Conservation (phyloP, 2,888 invertebrate genomes). For the Hemithea aestivaria region DNA sequence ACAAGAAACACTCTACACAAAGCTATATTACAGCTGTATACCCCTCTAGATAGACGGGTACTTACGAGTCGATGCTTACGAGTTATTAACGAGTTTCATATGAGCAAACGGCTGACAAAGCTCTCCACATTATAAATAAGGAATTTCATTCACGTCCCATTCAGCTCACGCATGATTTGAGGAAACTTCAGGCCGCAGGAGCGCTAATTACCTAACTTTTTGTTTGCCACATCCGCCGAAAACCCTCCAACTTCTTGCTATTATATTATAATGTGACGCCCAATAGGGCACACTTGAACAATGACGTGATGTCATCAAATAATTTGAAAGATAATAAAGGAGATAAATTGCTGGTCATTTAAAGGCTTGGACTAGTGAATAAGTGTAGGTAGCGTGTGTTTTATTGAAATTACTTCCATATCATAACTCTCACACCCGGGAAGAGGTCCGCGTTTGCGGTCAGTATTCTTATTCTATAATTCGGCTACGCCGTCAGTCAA, state of each 20-base stretch:
- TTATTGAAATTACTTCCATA: no score
- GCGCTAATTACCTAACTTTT: conserved; percentile 59
- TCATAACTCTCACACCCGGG: no score
- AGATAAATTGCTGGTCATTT: no score
- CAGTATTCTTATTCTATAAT: no score
- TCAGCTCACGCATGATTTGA: conserved; percentile 38
- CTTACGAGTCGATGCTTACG: background rate
- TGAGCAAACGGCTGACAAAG: conserved; percentile 8
- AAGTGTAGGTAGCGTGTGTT: no score
- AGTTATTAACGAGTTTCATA: background rate
- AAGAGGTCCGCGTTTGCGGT: no score
- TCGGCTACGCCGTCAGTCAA: no score
- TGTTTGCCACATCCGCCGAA: conserved; percentile 39
- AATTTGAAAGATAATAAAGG: conserved; percentile 3
- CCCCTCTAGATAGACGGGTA: no score
- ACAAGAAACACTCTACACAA: no score
- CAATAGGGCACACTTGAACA: conserved; percentile 15
- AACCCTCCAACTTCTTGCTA: conserved; percentile 34
- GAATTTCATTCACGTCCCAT: conserved; percentile 27
- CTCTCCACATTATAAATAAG: conserved; percentile 19
- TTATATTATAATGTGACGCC: conserved; percentile 26
- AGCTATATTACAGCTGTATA: no score
- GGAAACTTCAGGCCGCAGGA: conserved; percentile 41
- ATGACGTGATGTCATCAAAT: conserved; percentile 8
- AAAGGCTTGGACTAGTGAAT: no score